Percentiles rank a stretch among this genome's conserved stretches.
These are phyloP conservation scores for Pachycephala philippinensis DNA, from an alignment of 2,113 vertebrate species.

Conservation along the genomic window DNA sequence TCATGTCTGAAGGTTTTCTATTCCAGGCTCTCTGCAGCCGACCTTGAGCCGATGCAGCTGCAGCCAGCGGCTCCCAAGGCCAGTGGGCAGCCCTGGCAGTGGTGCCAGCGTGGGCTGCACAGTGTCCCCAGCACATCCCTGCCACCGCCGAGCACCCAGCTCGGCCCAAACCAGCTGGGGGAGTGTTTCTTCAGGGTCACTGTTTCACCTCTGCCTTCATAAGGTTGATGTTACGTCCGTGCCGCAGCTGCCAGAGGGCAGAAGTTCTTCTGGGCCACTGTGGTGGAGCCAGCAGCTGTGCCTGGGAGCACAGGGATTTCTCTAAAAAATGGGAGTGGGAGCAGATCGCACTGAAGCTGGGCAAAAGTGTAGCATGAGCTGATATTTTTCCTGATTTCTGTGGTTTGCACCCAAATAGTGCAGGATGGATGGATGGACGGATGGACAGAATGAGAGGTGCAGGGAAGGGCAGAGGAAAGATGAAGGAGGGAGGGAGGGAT, in stretches of 20 bases:
- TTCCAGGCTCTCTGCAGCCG: background rate
- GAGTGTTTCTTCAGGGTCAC: background rate
- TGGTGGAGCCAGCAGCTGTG: background rate
- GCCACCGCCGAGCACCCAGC: background rate
- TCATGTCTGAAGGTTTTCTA: background rate
- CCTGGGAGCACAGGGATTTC: background rate
- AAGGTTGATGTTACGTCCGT: fast-evolving
- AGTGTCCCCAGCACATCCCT: background rate
- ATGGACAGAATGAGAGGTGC: background rate
- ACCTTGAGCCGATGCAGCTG: background rate
- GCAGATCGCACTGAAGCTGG: fast-evolving
- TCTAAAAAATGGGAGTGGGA: background rate
- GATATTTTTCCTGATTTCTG: background rate
- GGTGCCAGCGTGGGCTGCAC: background rate
- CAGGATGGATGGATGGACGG: background rate
- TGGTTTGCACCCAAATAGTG: background rate
- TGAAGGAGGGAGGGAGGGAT: background rate
- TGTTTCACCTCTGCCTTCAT: fast-evolving
- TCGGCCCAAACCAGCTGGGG: fast-evolving
- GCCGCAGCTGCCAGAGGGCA: background rate
- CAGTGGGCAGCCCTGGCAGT: background rate
- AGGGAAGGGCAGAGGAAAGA: background rate
- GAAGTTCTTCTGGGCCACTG: background rate
- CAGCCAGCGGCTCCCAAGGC: fast-evolving
- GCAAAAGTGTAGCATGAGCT: background rate